Evolutionary conservation across 2,888 invertebrate species (phyloP), one percentile per base, ranked within the genome.

Genomic region (Dione juno): DNA sequence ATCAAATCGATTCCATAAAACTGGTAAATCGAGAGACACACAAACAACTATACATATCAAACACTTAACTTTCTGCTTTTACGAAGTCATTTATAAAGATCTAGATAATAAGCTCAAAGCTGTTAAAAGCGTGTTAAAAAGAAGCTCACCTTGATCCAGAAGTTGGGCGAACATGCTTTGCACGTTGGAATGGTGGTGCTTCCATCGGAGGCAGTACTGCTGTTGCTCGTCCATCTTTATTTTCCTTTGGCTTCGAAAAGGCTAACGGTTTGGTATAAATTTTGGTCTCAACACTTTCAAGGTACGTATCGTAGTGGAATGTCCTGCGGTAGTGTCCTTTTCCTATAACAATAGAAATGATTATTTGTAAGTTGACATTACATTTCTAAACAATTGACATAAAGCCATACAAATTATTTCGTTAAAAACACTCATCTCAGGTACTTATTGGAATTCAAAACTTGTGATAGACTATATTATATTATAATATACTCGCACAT

Each of bases 181-280:
- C 77, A 98, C 94, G 87, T 98, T 98, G 77, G 96, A 96, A 89
- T 97, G 97, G 90, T 98, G 98, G 89, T 98, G 97, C 84, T 97
- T 98, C 98, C 98, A 98, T 89, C 97, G 94, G 79, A 98, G 93
- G 86, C 98, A 98, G 93, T 98, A 98, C 90, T 98, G 97, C 91
- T 98, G 98, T 69, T 97, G 96, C 92, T 95, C 94, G 14, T 61
- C 61, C 96, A 97, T 96, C 70, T 80, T 87, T 67, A 58, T 61
- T n/a, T 37, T n/a, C 28, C 45, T 61, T 61, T 45, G 61, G 61
- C 45, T 45, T 45, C 11, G 7, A 13, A 13, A 37, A 64, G 37
- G 19, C 13, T 40, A 14, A 37, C 0, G 43, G 69, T 72, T 40
- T 67, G 48, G 54, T 66, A 50, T 14, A 63, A 37, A 54, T 57